Base-by-base conservation (phyloP, 2,113 vertebrate genomes). In the Syrrhaptes paradoxus region DNA sequence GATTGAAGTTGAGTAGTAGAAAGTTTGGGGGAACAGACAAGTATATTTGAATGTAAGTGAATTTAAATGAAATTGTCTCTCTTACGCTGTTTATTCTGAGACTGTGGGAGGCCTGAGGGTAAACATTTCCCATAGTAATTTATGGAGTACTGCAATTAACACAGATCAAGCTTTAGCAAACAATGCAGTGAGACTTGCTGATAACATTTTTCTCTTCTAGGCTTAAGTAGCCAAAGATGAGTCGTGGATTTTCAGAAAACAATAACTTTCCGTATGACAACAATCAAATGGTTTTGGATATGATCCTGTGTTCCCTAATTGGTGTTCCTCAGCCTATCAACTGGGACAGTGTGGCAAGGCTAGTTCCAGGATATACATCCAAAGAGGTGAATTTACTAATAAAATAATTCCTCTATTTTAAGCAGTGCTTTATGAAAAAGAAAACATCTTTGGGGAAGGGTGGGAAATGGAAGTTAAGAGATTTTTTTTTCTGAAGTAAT, bases 261-360 rank as follows among this genome's bases (percentile, higher is more conserved):
- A 99, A 99, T 98, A 99, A 99, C 96, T 99, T 99, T 46, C 98
- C 98, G 0, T 99, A 98, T 43, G 99, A 99, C 97, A 99, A 99
- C 97, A 99, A 99, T 61, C 97, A 99, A 80, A 98, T 99, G 97
- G 99, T 99, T 61, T 90, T 99, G 98, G 99, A 99, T 97, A 99
- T 99, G 99, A 99, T 99, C 77, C 98, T 99, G 94, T 98, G 98
- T 75, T 99, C 99, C 79, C 97, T 99, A 34, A 97, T 98, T 81
- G 98, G 98, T 32, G 98, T 98, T 25, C 98, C 99, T 59, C 99
- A 99, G 96, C 99, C 99, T 70, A 99, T 99, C 96, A 98, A 99
- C 98, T 99, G 99, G 99, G 99, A 99, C 96, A 99, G 98, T 10
- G 98, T 99, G 58, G 98, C 99, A 96, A 99, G 98, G 87, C 98